These are phyloP conservation scores for Caenorhabditis elegans DNA, from an alignment of 1,140 invertebrate species.

Conservation along the genomic window DNA sequence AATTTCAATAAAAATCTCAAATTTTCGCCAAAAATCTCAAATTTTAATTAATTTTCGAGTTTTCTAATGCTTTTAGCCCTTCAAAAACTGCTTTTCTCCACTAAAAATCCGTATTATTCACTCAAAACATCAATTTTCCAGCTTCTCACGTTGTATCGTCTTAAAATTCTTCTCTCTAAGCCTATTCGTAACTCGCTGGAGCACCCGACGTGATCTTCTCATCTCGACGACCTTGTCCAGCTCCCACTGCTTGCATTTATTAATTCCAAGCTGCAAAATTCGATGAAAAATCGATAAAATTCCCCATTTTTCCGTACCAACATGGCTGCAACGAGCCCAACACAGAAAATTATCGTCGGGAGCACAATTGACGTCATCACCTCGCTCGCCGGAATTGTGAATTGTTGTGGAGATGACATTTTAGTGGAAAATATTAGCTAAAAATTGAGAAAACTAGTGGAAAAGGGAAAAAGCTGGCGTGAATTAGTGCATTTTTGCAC, in stretches of 20 bases:
- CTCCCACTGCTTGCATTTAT: conserved; percentile 63
- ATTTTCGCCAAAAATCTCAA: no score
- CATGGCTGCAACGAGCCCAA: conserved; percentile 65
- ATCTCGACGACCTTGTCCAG: conserved; percentile 65
- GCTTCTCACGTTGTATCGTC: conserved; percentile 65
- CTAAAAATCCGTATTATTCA: no score
- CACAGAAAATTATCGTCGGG: conserved; percentile 62
- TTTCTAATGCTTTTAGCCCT: no score
- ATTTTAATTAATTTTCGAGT: no score
- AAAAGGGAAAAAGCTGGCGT: background rate
- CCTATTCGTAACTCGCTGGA: conserved; percentile 61
- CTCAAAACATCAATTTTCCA: no score
- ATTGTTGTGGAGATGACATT: background rate
- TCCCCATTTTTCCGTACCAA: background rate
- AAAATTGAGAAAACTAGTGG: background rate
- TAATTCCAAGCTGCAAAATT: conserved; percentile 34
- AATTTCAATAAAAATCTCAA: no score
- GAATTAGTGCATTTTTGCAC: conserved; percentile 15
- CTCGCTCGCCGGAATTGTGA: background rate
- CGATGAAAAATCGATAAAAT: background rate
- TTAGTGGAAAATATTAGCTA: background rate
- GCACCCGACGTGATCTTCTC: conserved; percentile 57
- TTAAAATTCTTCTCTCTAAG: conserved; percentile 63
- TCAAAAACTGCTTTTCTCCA: no score
- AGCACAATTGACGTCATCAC: conserved; percentile 59